These are phyloP conservation scores for Lamproptera curius DNA, from an alignment of 2,888 invertebrate genomes.

Conservation along the genomic window DNA sequence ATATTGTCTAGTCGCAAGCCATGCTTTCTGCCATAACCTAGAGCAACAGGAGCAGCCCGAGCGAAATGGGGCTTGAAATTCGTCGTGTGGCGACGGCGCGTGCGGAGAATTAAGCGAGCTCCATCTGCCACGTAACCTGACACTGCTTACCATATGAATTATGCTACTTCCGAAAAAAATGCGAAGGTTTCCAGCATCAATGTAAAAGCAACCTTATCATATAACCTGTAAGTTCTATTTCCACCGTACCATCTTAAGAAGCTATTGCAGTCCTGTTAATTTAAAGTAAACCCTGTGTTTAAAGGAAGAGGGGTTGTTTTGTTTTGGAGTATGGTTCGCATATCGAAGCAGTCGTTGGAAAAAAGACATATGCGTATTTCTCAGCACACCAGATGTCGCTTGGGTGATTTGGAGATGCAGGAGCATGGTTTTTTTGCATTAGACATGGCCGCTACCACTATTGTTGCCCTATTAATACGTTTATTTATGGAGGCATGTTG, in stretches of 20 bases:
- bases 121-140: constrained; percentile 74
- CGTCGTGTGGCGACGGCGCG: constrained; percentile 44
- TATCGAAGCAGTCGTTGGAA: constrained; percentile 52
- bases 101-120: constrained; percentile 51
- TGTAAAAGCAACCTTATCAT: constrained; percentile 36
- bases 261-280: not conserved
- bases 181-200: constrained; percentile 22
- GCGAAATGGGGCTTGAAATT: constrained; percentile 34
- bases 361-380: constrained; percentile 66
- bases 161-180: constrained; percentile 65
- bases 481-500: constrained; percentile 20
- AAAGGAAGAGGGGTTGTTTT: constrained; percentile 5
- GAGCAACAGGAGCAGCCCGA: constrained; percentile 29
- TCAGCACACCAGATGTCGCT: constrained; percentile 56
- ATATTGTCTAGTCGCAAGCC: too few relatives aligned
- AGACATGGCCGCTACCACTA: constrained; percentile 18
- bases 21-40: constrained; percentile 24
- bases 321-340: not conserved
- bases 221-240: constrained; percentile 22
- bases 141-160: constrained; percentile 68
- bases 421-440: constrained; percentile 38
- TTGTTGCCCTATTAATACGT: constrained; percentile 8
- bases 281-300: constrained; percentile 20
- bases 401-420: constrained; percentile 47
- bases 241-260: constrained; percentile 8